Evolutionary conservation across 2,888 invertebrate species (phyloP).

Genomic region (Tineola bisselliella): DNA sequence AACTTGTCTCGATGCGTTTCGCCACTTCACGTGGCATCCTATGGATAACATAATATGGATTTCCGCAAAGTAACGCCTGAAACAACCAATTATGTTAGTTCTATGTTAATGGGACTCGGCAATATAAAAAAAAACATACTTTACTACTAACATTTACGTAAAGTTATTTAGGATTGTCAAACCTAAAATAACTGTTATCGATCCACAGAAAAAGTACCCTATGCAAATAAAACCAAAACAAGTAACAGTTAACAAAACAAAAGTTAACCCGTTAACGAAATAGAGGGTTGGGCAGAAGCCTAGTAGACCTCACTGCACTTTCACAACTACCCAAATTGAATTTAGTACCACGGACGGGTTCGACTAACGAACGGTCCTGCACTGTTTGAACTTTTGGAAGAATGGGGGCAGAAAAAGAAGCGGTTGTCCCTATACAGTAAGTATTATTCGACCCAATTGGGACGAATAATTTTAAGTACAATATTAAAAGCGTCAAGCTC

Average conservation of each 20-base stretch:
- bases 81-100: too few relatives aligned
- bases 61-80: too few relatives aligned
- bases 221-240: background rate
- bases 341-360: constrained; percentile 25
- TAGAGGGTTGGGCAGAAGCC: background rate
- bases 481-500: too few relatives aligned
- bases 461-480: too few relatives aligned
- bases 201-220: background rate
- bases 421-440: background rate
- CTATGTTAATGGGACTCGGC: too few relatives aligned
- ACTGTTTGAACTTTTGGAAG: constrained; percentile 24
- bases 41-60: too few relatives aligned
- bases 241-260: background rate
- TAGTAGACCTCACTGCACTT: constrained; percentile 2
- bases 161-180: too few relatives aligned
- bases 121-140: too few relatives aligned
- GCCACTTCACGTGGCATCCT: too few relatives aligned
- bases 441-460: background rate
- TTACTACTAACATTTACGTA: too few relatives aligned
- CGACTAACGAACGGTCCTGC: constrained; percentile 32
- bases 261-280: background rate
- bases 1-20: too few relatives aligned
- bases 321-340: constrained; percentile 23
- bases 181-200: too few relatives aligned
- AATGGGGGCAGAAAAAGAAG: constrained; percentile 7